Evolutionary conservation across 2,888 invertebrate species (phyloP).

Genomic region (Lamellibrachia satsuma): DNA sequence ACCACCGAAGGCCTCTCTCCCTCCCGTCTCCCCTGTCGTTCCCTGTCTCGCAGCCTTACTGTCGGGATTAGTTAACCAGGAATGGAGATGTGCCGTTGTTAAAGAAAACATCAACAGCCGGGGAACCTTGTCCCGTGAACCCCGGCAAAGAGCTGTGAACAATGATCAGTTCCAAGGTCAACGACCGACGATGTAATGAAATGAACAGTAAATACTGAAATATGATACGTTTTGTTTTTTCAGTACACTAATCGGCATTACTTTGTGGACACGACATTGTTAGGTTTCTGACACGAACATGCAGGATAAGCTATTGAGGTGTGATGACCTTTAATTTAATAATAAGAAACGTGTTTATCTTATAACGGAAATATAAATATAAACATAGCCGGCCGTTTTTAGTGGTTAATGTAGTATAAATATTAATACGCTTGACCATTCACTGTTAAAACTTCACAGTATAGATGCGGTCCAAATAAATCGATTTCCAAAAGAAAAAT

Average conservation of each 20-base stretch:
- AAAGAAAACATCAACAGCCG: constrained; percentile 1
- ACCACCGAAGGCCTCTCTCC: background rate
- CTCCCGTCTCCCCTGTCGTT: background rate
- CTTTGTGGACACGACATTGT: background rate
- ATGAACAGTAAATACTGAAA: background rate
- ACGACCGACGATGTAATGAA: background rate
- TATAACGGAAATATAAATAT: too few species aligned
- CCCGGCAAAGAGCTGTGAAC: background rate
- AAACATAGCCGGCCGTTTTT: too few species aligned
- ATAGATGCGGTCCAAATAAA: too few species aligned
- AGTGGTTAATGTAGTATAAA: too few species aligned
- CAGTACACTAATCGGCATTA: constrained; percentile 6
- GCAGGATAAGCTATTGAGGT: background rate
- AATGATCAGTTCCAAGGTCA: background rate
- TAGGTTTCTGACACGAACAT: background rate
- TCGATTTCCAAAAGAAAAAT: too few species aligned
- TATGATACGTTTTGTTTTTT: background rate
- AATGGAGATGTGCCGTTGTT: background rate
- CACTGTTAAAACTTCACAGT: too few species aligned
- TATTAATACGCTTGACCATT: too few species aligned
- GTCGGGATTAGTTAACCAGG: too few species aligned
- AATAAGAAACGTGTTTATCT: background rate
- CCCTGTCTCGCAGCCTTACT: background rate
- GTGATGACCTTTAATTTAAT: background rate
- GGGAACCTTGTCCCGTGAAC: background rate